These are phyloP conservation scores for Strigamia crassipes DNA, from an alignment of 2,888 invertebrate genomes.

Conservation along the genomic window DNA sequence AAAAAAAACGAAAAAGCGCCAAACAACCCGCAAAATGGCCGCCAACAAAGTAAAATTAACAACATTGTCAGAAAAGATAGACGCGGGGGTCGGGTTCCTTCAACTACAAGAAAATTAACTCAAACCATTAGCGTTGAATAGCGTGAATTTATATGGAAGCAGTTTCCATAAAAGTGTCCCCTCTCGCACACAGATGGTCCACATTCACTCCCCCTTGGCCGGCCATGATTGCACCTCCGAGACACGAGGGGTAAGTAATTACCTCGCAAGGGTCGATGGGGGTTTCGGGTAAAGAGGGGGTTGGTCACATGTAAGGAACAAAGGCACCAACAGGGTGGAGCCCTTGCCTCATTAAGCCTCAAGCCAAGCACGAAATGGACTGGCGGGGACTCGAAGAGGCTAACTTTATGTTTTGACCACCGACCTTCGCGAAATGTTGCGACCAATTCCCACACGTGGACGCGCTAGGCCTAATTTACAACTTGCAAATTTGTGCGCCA, in stretches of 20 bases:
- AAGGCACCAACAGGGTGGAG: slow-evolving; percentile 18
- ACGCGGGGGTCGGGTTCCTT: too few relatives aligned
- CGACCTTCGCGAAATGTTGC: background rate
- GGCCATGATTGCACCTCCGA: slow-evolving; percentile 6
- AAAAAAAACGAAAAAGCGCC: too few relatives aligned
- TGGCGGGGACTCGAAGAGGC: background rate
- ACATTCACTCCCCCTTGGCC: slow-evolving; percentile 22
- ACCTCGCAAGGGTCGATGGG: slow-evolving; percentile 23
- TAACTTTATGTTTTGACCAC: slow-evolving; percentile 23
- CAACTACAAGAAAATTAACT: slow-evolving; percentile 20
- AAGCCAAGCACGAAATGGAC: slow-evolving; percentile 15
- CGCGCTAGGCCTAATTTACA: background rate
- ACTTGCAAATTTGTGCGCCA: background rate
- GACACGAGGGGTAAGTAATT: slow-evolving; percentile 22
- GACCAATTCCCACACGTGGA: background rate
- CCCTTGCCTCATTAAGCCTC: slow-evolving; percentile 23
- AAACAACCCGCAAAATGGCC: too few relatives aligned
- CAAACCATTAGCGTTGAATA: slow-evolving; percentile 8
- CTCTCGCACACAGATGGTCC: slow-evolving; percentile 14
- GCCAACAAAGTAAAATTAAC: too few relatives aligned
- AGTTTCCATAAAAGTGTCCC: slow-evolving; percentile 34
- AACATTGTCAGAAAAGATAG: too few relatives aligned
- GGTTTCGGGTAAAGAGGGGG: background rate
- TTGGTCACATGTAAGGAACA: background rate
- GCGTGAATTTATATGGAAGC: background rate